These are phyloP conservation scores for Tragelaphus oryx DNA, from an alignment of 2,797 vertebrate species.

Conservation along the genomic window DNA sequence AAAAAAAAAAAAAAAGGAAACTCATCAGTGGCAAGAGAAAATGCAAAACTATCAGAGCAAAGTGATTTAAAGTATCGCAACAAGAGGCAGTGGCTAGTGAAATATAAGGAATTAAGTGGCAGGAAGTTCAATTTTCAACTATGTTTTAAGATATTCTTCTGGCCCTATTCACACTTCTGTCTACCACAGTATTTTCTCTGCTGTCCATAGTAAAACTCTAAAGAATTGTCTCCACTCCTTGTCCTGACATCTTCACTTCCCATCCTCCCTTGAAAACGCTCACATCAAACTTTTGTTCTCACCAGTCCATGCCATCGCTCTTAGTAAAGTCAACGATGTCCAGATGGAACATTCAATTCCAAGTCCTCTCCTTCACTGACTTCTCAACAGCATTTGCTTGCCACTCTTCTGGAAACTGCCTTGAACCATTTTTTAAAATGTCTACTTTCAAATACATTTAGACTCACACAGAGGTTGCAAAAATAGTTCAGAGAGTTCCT, in stretches of 20 bases:
- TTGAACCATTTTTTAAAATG: slow-evolving; percentile 8
- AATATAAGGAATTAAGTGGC: background rate
- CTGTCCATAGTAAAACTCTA: background rate
- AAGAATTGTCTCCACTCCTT: background rate
- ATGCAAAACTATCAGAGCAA: background rate
- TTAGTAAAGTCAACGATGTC: background rate
- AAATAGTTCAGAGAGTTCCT: background rate
- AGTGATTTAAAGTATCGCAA: background rate
- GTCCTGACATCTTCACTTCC: background rate
- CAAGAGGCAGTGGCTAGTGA: background rate
- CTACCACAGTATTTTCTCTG: background rate
- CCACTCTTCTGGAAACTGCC: background rate
- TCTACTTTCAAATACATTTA: slow-evolving; percentile 18
- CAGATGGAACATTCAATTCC: background rate
- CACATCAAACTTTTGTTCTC: background rate
- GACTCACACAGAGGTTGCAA: background rate
- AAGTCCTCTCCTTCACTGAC: background rate
- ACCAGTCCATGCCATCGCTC: background rate
- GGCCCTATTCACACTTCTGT: background rate
- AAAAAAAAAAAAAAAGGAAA: background rate
- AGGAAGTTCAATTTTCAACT: background rate
- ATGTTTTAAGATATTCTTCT: background rate
- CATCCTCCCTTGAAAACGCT: background rate
- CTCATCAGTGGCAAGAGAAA: background rate
- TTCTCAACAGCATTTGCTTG: background rate